These are phyloP conservation scores for Megalops cyprinoides DNA, from an alignment of 2,797 vertebrate species.

Conservation along the genomic window DNA sequence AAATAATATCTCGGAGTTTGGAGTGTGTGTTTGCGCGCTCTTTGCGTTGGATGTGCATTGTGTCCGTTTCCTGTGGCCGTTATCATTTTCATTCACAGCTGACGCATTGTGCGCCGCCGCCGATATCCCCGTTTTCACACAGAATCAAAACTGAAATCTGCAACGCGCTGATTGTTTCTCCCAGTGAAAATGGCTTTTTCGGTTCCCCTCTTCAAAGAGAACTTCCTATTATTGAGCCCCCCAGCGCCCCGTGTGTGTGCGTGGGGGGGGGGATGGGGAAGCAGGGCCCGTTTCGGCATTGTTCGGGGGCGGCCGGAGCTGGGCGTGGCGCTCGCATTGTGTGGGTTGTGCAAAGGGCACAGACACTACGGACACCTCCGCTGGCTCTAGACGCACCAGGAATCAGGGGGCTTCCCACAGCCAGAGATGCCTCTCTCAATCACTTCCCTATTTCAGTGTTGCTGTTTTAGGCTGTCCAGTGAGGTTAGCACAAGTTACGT, in stretches of 20 bases:
- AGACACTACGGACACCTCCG: background rate
- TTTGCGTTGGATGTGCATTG: conserved; percentile 17
- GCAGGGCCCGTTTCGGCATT: background rate
- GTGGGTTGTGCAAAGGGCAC: conserved; percentile 1
- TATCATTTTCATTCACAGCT: conserved; percentile 15
- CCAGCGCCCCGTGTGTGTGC: conserved; percentile 14
- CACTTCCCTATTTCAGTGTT: too few relatives aligned
- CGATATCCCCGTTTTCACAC: background rate
- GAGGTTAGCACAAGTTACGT: too few relatives aligned
- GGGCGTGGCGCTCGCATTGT: conserved; percentile 2
- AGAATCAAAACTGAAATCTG: conserved; percentile 20
- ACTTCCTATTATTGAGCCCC: conserved; percentile 30
- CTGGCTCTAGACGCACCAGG: background rate
- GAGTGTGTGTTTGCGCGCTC: background rate
- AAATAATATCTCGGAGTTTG: background rate
- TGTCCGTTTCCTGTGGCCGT: conserved; percentile 16
- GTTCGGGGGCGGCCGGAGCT: conserved; percentile 9
- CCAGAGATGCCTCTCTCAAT: too few relatives aligned
- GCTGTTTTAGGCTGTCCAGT: too few relatives aligned
- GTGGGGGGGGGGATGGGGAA: too few relatives aligned
- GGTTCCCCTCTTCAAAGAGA: conserved; percentile 26
- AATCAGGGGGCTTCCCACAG: background rate
- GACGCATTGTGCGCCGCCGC: background rate
- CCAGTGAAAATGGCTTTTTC: conserved; percentile 26
- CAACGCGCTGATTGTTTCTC: conserved; percentile 24